Conservation (phyloP, 1,140 invertebrate genomes). For the Maniola jurtina region DNA sequence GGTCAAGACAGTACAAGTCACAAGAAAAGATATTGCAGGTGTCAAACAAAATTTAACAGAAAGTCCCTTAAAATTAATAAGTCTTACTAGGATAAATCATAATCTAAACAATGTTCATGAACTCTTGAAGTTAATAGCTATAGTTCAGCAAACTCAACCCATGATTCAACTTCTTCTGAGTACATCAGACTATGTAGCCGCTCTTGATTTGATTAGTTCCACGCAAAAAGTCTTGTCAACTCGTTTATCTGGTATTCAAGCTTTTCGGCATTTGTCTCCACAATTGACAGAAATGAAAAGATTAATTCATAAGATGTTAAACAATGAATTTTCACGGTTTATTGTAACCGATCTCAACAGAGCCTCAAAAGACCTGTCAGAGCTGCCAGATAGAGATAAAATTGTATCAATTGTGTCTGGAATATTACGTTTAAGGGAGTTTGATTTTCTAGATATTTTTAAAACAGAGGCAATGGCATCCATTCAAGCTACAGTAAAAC, state of each 20-base stretch:
- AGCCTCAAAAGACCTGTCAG: conserved; percentile 83
- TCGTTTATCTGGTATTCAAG: conserved; percentile 94
- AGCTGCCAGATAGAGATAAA: conserved; percentile 89
- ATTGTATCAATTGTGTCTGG: conserved; percentile 93
- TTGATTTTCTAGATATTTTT: conserved; percentile 93
- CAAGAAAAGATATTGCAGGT: conserved; percentile 84
- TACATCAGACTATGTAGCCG: conserved; percentile 98
- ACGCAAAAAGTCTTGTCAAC: conserved; percentile 96
- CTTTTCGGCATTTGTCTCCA: conserved; percentile 96
- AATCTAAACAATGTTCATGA: conserved; percentile 84
- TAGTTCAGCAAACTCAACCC: conserved; percentile 98
- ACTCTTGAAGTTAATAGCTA: conserved; percentile 94
- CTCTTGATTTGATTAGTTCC: conserved; percentile 96
- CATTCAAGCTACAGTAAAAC: conserved; percentile 93
- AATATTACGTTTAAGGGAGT: conserved; percentile 90
- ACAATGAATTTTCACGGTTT: conserved; percentile 96
- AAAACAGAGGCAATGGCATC: conserved; percentile 94
- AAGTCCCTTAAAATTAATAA: conserved; percentile 89
- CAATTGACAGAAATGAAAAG: conserved; percentile 98
- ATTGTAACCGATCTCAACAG: conserved; percentile 95
- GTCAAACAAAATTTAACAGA: conserved; percentile 90
- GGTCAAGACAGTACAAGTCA: conserved; percentile 86
- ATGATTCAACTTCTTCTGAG: conserved; percentile 97
- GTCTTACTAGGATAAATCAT: conserved; percentile 81
- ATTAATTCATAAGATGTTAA: conserved; percentile 97